Conservation (phyloP, 1,140 invertebrate genomes). For the Pseudoatta argentina region DNA sequence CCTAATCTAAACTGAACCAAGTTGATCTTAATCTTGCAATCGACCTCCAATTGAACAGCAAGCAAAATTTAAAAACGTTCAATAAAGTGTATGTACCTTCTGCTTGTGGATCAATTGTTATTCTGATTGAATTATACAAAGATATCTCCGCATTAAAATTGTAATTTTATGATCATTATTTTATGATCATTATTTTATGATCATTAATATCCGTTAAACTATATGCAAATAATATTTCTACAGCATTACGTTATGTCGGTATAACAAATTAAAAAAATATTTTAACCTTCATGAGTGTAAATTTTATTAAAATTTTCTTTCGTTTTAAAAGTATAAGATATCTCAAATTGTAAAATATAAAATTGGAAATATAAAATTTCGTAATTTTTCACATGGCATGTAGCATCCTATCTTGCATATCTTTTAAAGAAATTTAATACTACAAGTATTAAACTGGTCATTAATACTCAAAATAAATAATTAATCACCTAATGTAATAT, state of each 20-base stretch:
- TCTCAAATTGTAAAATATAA: background rate
- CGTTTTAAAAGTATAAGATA: background rate
- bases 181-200: background rate
- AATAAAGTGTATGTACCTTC: background rate
- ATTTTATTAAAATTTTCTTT: background rate
- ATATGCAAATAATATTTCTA: constrained; percentile 1
- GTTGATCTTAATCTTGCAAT: constrained; percentile 29
- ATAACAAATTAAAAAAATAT: background rate
- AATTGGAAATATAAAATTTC: background rate
- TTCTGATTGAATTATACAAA: background rate
- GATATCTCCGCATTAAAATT: background rate
- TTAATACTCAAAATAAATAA: no score
- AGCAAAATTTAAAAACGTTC: background rate
- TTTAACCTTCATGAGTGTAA: background rate
- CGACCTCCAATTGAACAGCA: constrained; percentile 3
- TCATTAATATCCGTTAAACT: background rate
- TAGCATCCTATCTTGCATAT: background rate
- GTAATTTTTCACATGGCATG: background rate
- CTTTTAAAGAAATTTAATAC: no score
- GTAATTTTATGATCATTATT: background rate
- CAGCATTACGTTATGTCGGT: background rate
- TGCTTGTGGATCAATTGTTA: background rate
- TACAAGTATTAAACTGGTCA: no score
- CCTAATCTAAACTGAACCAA: constrained; percentile 8
- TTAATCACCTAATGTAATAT: no score